Evolutionary conservation across 2,113 vertebrate genomes (phyloP).

Genomic region (Orthonyx spaldingii): DNA sequence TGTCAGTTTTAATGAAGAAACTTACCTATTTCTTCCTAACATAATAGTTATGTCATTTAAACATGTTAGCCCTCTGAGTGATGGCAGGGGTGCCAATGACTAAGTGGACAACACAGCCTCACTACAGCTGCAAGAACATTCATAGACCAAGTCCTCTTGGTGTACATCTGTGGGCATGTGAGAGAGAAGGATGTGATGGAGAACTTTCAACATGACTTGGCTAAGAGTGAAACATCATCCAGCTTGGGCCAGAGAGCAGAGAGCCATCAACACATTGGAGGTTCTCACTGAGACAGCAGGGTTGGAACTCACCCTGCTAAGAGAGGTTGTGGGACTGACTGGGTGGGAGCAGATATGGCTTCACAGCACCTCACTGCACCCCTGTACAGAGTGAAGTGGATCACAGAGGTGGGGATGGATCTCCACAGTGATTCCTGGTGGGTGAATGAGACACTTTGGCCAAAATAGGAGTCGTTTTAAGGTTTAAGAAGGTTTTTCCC

Average conservation of each 20-base stretch:
- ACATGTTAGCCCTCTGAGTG: neutral
- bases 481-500: neutral
- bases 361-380: neutral
- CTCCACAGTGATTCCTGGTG: neutral
- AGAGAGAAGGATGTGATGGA: neutral
- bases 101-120: neutral
- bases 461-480: neutral
- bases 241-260: neutral
- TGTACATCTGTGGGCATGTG: accelerated
- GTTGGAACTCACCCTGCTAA: accelerated
- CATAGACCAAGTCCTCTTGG: neutral
- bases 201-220: neutral
- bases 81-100: neutral
- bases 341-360: neutral
- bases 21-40: neutral
- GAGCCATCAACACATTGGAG: neutral
- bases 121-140: neutral
- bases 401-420: neutral
- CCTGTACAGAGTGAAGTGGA: neutral
- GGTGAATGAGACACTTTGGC: accelerated
- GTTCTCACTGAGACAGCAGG: neutral
- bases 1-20: neutral
- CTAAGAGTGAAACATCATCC: neutral
- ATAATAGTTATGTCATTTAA: neutral
- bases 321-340: neutral